Evolutionary conservation across 2,888 invertebrate genomes (phyloP).

Genomic region (Watsonalla binaria): DNA sequence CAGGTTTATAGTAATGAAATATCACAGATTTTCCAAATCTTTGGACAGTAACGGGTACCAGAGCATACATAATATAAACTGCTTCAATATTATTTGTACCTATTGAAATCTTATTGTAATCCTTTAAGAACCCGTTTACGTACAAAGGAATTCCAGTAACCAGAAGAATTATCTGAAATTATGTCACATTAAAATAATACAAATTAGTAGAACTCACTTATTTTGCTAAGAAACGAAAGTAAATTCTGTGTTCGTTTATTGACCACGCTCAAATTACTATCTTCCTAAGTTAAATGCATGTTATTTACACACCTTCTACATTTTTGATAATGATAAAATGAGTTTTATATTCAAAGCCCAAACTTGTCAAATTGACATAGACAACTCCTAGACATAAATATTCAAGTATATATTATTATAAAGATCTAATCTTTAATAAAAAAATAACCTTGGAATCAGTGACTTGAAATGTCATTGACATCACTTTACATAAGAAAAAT

Average conservation of each 20-base stretch:
- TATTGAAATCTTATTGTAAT: slow-evolving; percentile 47
- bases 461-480: slow-evolving; percentile 75
- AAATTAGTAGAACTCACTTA: slow-evolving; percentile 65
- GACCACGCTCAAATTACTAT: slow-evolving; percentile 63
- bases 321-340: slow-evolving; percentile 55
- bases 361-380: slow-evolving; percentile 55
- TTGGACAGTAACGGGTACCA: slow-evolving; percentile 76
- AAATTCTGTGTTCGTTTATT: slow-evolving; percentile 61
- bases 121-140: slow-evolving; percentile 67
- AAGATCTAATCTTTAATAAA: slow-evolving; percentile 72
- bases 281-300: slow-evolving; percentile 71
- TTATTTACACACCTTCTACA: slow-evolving; percentile 65
- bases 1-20: slow-evolving; percentile 73
- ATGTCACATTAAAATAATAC: slow-evolving; percentile 61
- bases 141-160: slow-evolving; percentile 71
- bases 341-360: slow-evolving; percentile 50
- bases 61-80: slow-evolving; percentile 42
- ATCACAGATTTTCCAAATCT: slow-evolving; percentile 79
- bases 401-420: slow-evolving; percentile 47
- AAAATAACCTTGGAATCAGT: slow-evolving; percentile 72
- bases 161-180: slow-evolving; percentile 66
- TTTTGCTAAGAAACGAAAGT: slow-evolving; percentile 63
- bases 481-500: slow-evolving; percentile 73
- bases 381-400: slow-evolving; percentile 67
- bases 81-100: slow-evolving; percentile 63